Conservation (phyloP, 2,113 vertebrate genomes). For the Cyrtonyx montezumae region DNA sequence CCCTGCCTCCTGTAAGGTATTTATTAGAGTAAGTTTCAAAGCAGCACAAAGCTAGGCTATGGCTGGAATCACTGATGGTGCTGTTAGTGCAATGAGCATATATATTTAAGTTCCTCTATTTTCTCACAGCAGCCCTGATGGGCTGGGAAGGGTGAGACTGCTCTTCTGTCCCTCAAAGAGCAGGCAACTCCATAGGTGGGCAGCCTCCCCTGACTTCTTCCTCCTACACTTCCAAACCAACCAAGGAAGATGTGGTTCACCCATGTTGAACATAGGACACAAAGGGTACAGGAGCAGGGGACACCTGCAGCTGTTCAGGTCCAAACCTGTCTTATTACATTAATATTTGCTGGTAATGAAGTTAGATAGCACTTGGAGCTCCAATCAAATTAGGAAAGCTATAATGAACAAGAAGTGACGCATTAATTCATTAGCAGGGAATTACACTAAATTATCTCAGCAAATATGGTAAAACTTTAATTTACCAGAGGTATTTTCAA, state of each 20-base stretch:
- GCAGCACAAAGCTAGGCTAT: not conserved
- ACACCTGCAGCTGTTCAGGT: not conserved
- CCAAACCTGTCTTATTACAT: not conserved
- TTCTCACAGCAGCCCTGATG: no score
- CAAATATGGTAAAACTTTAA: conserved; percentile 26
- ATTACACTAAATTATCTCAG: conserved; percentile 1
- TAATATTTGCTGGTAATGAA: not conserved
- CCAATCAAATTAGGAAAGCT: conserved; percentile 24
- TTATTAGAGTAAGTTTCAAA: not conserved
- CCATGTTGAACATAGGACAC: not conserved
- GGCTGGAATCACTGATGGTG: not conserved
- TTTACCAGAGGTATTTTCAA: not conserved
- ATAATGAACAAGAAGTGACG: conserved; percentile 27
- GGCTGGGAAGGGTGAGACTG: no score
- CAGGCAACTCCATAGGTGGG: not conserved
- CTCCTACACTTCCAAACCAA: not conserved
- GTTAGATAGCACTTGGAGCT: not conserved
- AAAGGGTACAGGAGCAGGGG: not conserved
- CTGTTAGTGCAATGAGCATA: not conserved
- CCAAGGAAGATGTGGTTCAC: not conserved
- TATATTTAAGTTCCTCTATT: not conserved
- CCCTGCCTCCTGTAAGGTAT: not conserved
- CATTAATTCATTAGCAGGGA: conserved; percentile 34
- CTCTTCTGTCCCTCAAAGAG: not conserved
- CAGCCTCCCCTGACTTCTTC: not conserved